Evolutionary conservation across 2,888 invertebrate genomes (phyloP).

Genomic region (Drosophila melanosoma): DNA sequence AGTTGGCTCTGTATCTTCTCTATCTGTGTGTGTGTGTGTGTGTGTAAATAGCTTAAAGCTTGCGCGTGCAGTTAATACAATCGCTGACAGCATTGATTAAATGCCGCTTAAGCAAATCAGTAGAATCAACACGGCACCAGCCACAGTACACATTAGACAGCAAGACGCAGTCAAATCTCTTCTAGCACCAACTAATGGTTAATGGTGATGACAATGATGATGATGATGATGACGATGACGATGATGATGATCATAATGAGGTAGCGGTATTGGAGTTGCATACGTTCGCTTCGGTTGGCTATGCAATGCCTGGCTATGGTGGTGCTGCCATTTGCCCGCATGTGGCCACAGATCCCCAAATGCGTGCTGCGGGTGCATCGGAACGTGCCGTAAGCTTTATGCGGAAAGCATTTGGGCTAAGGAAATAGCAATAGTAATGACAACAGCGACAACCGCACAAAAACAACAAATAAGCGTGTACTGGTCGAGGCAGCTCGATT

Average conservation of each 20-base stretch:
- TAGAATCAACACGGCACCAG: constrained; percentile 31
- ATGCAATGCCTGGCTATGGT: not conserved
- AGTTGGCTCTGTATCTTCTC: constrained; percentile 37
- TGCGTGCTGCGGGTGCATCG: constrained; percentile 49
- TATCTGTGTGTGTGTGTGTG: constrained; percentile 19
- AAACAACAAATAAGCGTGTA: not conserved
- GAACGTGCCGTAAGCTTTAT: constrained; percentile 47
- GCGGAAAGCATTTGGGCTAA: constrained; percentile 16
- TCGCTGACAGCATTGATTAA: constrained; percentile 66
- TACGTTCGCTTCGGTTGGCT: not conserved
- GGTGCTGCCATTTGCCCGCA: constrained; percentile 35
- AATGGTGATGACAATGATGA: not conserved
- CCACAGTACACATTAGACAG: not conserved
- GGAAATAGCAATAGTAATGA: not conserved
- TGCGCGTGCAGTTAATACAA: constrained; percentile 51
- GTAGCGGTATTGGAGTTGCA: constrained; percentile 2
- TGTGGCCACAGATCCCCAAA: constrained; percentile 53
- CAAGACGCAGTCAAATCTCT: constrained; percentile 3
- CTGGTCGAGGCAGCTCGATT: not conserved
- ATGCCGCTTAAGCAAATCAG: constrained; percentile 72
- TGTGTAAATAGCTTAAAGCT: constrained; percentile 57
- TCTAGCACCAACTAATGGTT: constrained; percentile 10
- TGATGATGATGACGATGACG: not conserved
- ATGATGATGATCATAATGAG: not conserved
- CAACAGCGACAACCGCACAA: not conserved